Evolutionary conservation across 2,888 invertebrate genomes (phyloP).

Genomic region (Tricholauxania praeusta): DNA sequence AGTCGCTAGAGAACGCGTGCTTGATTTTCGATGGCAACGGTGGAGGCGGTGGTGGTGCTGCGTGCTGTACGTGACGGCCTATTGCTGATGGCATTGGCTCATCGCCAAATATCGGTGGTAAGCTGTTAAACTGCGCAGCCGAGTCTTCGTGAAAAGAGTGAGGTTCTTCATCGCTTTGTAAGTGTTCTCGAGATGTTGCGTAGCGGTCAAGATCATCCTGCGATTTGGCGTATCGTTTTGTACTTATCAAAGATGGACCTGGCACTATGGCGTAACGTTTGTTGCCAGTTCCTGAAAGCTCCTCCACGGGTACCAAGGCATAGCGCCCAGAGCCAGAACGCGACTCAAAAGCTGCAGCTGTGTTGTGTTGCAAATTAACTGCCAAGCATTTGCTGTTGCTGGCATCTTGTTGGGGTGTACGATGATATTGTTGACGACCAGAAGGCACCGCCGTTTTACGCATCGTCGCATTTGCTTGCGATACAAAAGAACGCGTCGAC

Average conservation of each 20-base stretch:
- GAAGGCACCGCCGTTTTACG: conserved; percentile 18
- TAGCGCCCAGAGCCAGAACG: conserved; percentile 66
- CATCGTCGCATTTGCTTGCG: conserved; percentile 44
- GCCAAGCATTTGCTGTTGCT: conserved; percentile 28
- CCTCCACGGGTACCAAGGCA: conserved; percentile 71
- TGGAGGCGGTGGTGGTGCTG: conserved; percentile 29
- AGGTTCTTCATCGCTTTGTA: conserved; percentile 55
- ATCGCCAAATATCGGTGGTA: conserved; percentile 58
- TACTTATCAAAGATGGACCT: conserved; percentile 57
- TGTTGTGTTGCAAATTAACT: neutral
- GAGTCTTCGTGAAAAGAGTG: conserved; percentile 62
- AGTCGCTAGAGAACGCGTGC: conserved; percentile 68
- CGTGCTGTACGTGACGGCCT: conserved; percentile 41
- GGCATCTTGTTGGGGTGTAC: conserved; percentile 45
- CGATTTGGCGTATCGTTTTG: conserved; percentile 65
- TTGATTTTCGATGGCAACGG: conserved; percentile 56
- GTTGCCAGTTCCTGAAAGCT: conserved; percentile 54
- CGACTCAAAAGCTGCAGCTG: conserved; percentile 40
- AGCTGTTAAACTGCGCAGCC: conserved; percentile 59
- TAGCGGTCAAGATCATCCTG: conserved; percentile 65
- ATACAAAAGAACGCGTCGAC: conserved; percentile 65
- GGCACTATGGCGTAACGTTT: conserved; percentile 66
- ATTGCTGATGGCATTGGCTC: conserved; percentile 48
- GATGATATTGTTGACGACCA: conserved; percentile 51
- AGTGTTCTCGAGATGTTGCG: conserved; percentile 45